A percentile compares a stretch with the other conserved stretches of the same genome.
phyloP scores from a whole-genome alignment of 2,797 vertebrate species.

The Setipinna tenuifilis region DNA sequence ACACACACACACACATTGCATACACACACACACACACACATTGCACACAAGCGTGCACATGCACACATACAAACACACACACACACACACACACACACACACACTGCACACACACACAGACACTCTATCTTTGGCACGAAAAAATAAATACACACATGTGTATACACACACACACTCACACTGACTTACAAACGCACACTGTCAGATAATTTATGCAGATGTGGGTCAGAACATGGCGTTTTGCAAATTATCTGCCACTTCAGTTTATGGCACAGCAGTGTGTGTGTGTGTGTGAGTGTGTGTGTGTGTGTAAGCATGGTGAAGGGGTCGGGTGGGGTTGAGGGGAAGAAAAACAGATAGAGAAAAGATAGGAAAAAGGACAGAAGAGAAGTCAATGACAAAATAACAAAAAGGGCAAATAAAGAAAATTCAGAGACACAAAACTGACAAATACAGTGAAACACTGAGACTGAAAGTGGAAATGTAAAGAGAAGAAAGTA shows the following conservation, averaged over 20 bases:
- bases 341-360: too few relatives aligned
- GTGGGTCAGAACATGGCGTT: constrained; percentile 1
- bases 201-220: constrained; percentile 24
- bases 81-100: neutral
- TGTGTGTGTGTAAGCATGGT: neutral
- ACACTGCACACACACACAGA: neutral
- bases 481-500: too few relatives aligned
- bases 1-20: constrained; percentile 8
- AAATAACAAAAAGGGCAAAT: too few relatives aligned
- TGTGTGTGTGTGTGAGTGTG: neutral
- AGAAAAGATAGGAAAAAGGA: too few relatives aligned
- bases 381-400: too few relatives aligned
- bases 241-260: constrained; percentile 30
- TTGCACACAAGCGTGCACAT: too few relatives aligned
- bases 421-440: too few relatives aligned
- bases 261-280: constrained; percentile 25
- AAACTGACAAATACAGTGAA: too few relatives aligned
- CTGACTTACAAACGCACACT: neutral
- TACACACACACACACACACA: neutral
- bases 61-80: neutral
- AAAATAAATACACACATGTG: neutral
- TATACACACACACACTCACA: neutral
- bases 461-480: too few relatives aligned
- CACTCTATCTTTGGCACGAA: neutral
- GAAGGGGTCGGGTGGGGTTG: neutral